A percentile compares a stretch with the other conserved stretches of the same genome.
Evolutionary conservation across 2,888 invertebrate genomes (phyloP).

Genomic region (Hirtodrosophila alboralis): DNA sequence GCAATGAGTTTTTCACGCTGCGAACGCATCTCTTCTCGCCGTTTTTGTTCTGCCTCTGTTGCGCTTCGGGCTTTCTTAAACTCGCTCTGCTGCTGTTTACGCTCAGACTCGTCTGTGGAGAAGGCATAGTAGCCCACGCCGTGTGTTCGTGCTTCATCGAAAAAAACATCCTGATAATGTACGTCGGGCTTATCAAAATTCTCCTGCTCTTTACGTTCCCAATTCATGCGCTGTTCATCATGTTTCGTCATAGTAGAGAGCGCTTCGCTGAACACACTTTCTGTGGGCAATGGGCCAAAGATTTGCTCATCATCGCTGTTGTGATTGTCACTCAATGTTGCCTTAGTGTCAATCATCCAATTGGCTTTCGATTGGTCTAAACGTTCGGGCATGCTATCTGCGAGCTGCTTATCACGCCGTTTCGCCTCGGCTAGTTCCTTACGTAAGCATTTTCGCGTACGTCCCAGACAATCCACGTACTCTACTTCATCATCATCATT

Average conservation of each 20-base stretch:
- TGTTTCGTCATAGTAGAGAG: slow-evolving; percentile 86
- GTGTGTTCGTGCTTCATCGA: slow-evolving; percentile 95
- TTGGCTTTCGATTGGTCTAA: slow-evolving; percentile 82
- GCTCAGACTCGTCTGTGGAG: slow-evolving; percentile 92
- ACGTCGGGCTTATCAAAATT: slow-evolving; percentile 89
- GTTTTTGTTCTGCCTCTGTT: slow-evolving; percentile 88
- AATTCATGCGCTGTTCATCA: slow-evolving; percentile 91
- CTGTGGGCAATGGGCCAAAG: slow-evolving; percentile 82
- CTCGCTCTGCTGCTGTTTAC: slow-evolving; percentile 92
- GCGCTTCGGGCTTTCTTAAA: slow-evolving; percentile 89
- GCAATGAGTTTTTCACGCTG: slow-evolving; percentile 88
- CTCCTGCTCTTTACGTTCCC: slow-evolving; percentile 93
- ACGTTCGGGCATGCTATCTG: slow-evolving; percentile 81
- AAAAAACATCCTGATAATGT: slow-evolving; percentile 96
- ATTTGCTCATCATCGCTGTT: slow-evolving; percentile 58
- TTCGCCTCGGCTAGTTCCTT: slow-evolving; percentile 89
- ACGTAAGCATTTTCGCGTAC: slow-evolving; percentile 92
- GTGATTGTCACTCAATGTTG: slow-evolving; percentile 34
- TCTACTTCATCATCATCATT: slow-evolving; percentile 91
- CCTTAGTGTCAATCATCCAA: slow-evolving; percentile 82
- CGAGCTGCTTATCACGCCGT: slow-evolving; percentile 86
- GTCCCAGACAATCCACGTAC: slow-evolving; percentile 93
- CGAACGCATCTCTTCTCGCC: slow-evolving; percentile 86
- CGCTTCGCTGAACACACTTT: slow-evolving; percentile 82
- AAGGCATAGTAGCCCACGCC: slow-evolving; percentile 97